Base-by-base conservation (phyloP, 1,140 invertebrate genomes). In the Solenopsis invicta region DNA sequence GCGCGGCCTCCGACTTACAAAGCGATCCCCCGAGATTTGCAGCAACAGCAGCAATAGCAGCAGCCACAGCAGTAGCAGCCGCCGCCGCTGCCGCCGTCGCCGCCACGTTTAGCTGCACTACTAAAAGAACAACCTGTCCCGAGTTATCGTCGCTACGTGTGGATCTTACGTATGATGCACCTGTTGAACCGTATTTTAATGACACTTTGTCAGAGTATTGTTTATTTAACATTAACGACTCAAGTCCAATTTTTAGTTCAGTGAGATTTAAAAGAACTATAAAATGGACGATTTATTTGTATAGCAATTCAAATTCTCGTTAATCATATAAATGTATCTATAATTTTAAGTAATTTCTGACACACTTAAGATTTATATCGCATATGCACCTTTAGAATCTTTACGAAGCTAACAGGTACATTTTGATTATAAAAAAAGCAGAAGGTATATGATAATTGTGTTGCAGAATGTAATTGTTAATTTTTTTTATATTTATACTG, bases 1-100 rank as follows among this genome's bases (percentile, higher is more conserved):
- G 89, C 92, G 91, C 89, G 90, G 93, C 90, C 90, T 90, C 91
- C 89, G 89, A 91, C 93, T 94, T 94, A 93, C 94, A 94, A 94
- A 94, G 93, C 93, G 94, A 93, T 94, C 94, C 94, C 94, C 88
- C 82, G 94, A 94, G 94, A 94, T 93, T 93, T 89, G 61, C 74
- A 87, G 80, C 72, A 85, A 80, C 89, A 80, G 76, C 48, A 80
- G 62, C 45, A 80, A 34, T 61, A 72, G 64, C 78, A 85, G 69
- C 88, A 37, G 52, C 71, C n/a, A 18, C 13, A 16, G 4, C 69
- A 18, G 4, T 29, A 8, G n/a, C 54, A 8, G 16, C 29, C 52
- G 52, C 12, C 62, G 78, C 75, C 85, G 80, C 84, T 89, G 89
- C 92, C 41, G 16, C 29, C 52, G 52, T 13, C 62, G 78, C 77